phyloP scores from a whole-genome alignment of 2,113 vertebrate genomes.

The Acinonyx jubatus region DNA sequence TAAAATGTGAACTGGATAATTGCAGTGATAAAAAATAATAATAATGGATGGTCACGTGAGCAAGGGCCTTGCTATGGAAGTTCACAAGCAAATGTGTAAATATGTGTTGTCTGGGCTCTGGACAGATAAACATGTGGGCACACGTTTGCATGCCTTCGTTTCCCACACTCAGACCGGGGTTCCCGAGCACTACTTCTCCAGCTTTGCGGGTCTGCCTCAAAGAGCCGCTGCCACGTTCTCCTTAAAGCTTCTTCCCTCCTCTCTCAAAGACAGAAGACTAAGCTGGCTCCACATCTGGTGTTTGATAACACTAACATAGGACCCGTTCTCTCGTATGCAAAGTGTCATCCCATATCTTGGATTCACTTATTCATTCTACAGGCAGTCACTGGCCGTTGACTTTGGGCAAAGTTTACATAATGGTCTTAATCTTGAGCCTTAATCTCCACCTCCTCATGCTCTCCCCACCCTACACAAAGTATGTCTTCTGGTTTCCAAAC shows the following conservation, averaged over 20 bases:
- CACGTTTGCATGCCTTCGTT: neutral
- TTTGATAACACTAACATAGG: neutral
- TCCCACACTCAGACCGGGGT: neutral
- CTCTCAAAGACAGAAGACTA: neutral
- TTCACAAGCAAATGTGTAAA: neutral
- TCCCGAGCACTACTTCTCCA: neutral
- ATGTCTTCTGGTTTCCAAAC: conserved; percentile 36
- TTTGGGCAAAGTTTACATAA: neutral
- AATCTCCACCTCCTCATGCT: neutral
- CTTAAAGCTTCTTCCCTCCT: neutral
- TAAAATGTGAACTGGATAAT: neutral
- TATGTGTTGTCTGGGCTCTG: neutral
- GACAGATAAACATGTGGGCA: neutral
- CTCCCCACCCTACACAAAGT: neutral
- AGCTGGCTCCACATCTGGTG: fast-evolving
- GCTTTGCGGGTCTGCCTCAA: neutral
- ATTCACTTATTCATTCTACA: neutral
- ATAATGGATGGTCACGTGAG: neutral
- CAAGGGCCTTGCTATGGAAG: neutral
- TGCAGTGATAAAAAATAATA: neutral
- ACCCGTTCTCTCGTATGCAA: too few species aligned
- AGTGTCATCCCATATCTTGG: neutral
- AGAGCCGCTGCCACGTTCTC: neutral
- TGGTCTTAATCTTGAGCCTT: conserved; percentile 1
- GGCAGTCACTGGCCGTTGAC: neutral